Percentiles rank a stretch among this genome's conserved stretches.
Conservation (phyloP, 2,113 vertebrate genomes). For the Phalacrocorax brasilianus region DNA sequence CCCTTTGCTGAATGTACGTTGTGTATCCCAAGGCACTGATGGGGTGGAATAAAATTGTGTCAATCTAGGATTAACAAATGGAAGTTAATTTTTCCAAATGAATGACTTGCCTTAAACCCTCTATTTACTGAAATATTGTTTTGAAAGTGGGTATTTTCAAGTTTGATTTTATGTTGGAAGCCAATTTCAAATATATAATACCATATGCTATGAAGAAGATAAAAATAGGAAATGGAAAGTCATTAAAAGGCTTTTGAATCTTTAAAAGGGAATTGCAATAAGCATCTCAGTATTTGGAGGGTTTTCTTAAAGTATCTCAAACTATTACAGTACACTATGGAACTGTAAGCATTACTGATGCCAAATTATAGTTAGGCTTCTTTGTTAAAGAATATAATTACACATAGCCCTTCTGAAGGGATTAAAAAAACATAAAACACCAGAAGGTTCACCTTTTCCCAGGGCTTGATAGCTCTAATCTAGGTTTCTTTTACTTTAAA, state of each 20-base stretch:
- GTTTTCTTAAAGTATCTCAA: conserved; percentile 66
- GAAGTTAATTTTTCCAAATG: conserved; percentile 63
- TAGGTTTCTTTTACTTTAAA: conserved; percentile 36
- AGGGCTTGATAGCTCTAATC: not conserved
- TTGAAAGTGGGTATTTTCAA: conserved; percentile 59
- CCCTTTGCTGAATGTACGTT: conserved; percentile 73
- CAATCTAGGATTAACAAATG: conserved; percentile 49
- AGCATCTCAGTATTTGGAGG: conserved; percentile 76
- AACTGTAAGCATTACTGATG: conserved; percentile 36
- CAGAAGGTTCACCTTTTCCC: conserved; percentile 9
- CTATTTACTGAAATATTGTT: conserved; percentile 79
- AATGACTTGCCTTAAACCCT: conserved; percentile 97
- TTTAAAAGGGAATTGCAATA: conserved; percentile 72
- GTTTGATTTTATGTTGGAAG: conserved; percentile 27
- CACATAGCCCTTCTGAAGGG: conserved; percentile 15
- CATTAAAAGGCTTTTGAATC: conserved; percentile 2
- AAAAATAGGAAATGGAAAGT: not conserved
- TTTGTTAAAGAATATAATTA: conserved; percentile 23
- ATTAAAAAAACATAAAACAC: not conserved
- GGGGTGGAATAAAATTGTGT: conserved; percentile 53
- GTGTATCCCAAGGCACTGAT: conserved; percentile 70
- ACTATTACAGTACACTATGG: not conserved
- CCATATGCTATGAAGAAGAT: conserved; percentile 1
- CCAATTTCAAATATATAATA: not conserved
- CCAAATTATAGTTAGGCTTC: conserved; percentile 52